Evolutionary conservation across 1,140 invertebrate genomes (phyloP).

Genomic region (Andricus grossulariae): DNA sequence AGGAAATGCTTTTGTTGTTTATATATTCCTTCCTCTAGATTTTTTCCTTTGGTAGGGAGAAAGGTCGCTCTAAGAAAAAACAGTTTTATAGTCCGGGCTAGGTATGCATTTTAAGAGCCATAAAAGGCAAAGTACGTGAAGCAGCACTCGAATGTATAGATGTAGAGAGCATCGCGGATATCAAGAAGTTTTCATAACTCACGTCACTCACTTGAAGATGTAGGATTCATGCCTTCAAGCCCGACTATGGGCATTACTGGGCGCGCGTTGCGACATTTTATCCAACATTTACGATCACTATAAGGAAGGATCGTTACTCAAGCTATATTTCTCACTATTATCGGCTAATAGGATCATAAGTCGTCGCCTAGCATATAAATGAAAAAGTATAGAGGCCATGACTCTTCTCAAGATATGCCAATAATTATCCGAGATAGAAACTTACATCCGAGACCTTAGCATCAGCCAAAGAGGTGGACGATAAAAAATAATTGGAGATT

Average conservation of each 20-base stretch:
- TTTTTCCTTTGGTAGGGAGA: not conserved
- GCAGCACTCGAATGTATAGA: slow-evolving; percentile 24
- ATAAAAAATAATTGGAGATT: no score
- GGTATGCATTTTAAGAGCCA: slow-evolving; percentile 25
- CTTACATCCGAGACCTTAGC: slow-evolving; percentile 21
- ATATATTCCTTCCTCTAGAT: not conserved
- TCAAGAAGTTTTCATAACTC: slow-evolving; percentile 31
- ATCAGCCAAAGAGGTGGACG: not conserved
- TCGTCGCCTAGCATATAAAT: slow-evolving; percentile 1
- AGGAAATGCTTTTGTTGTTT: not conserved
- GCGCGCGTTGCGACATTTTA: slow-evolving; percentile 8
- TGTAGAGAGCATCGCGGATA: slow-evolving; percentile 11
- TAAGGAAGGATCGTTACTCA: slow-evolving; percentile 10
- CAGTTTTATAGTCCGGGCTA: slow-evolving; percentile 19
- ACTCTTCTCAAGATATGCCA: not conserved
- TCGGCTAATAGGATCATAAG: slow-evolving; percentile 26
- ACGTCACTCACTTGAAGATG: slow-evolving; percentile 28
- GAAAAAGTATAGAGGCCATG: slow-evolving; percentile 29
- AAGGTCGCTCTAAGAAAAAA: slow-evolving; percentile 7
- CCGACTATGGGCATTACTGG: slow-evolving; percentile 10
- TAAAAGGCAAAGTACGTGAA: slow-evolving; percentile 31
- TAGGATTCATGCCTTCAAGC: slow-evolving; percentile 1
- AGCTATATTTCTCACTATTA: slow-evolving; percentile 28
- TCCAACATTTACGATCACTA: slow-evolving; percentile 27
- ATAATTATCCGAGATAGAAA: slow-evolving; percentile 28